These are phyloP conservation scores for Osmerus mordax DNA, from an alignment of 2,113 vertebrate genomes.

Conservation along the genomic window DNA sequence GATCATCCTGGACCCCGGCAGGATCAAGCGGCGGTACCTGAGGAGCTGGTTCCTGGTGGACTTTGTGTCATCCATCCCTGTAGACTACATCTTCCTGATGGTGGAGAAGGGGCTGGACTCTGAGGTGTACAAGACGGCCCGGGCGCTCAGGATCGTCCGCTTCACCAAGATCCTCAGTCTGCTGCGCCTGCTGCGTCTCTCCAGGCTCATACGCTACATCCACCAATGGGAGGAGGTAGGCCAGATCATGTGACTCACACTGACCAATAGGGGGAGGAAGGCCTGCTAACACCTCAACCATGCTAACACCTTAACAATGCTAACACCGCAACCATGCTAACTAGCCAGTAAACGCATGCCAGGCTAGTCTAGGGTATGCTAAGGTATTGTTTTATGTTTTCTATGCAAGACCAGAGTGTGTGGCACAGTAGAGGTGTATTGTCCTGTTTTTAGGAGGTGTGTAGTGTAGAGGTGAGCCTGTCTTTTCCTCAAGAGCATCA, in stretches of 20 bases:
- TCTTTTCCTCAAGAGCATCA: too few species aligned
- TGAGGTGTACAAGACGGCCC: conserved; percentile 94
- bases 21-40: conserved; percentile 95
- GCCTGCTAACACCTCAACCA: too few species aligned
- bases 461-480: too few species aligned
- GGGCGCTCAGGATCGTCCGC: conserved; percentile 91
- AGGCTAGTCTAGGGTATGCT: too few species aligned
- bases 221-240: conserved; percentile 95
- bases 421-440: too few species aligned
- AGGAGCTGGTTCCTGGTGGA: conserved; percentile 98
- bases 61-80: conserved; percentile 96
- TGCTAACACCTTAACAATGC: too few species aligned
- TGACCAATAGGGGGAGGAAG: neutral
- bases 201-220: conserved; percentile 92
- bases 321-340: too few species aligned
- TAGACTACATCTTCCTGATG: conserved; percentile 99
- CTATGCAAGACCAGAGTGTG: too few species aligned
- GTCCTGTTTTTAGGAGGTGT: too few species aligned
- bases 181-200: conserved; percentile 85
- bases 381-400: neutral
- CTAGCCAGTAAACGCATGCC: too few species aligned
- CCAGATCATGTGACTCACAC: neutral
- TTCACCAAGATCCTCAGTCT: conserved; percentile 97
- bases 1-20: conserved; percentile 93
- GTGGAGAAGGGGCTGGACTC: conserved; percentile 98